Conservation (phyloP, 2,888 invertebrate species). For the Xestobium rufovillosum region DNA sequence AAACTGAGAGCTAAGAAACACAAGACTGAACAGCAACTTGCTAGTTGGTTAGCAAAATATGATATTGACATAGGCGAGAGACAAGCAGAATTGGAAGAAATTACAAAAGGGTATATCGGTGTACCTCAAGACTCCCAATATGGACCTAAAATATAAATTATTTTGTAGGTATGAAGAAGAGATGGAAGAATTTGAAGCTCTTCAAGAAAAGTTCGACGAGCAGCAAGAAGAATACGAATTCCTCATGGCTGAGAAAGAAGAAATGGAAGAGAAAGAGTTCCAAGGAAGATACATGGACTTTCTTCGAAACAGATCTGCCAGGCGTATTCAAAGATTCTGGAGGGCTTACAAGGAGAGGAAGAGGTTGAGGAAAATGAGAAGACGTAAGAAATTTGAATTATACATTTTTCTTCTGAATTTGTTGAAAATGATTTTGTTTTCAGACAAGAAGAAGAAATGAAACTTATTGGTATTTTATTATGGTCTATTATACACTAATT, state of each 20-base stretch:
- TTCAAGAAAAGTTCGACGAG: constrained; percentile 44
- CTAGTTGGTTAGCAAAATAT: constrained; percentile 51
- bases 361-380: constrained; percentile 21
- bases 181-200: constrained; percentile 38
- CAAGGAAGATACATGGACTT: constrained; percentile 42
- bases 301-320: constrained; percentile 31
- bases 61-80: constrained; percentile 51
- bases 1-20: constrained; percentile 46
- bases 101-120: constrained; percentile 9
- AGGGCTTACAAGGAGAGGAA: constrained; percentile 26
- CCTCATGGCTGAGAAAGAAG: constrained; percentile 43
- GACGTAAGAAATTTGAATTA: too few species aligned
- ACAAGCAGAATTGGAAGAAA: constrained; percentile 47
- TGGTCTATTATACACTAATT: too few species aligned
- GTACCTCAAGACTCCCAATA: neutral
- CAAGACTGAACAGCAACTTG: constrained; percentile 50
- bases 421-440: too few species aligned
- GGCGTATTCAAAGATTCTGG: constrained; percentile 40
- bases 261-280: constrained; percentile 33
- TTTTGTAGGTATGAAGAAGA: constrained; percentile 46
- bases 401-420: too few species aligned
- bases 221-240: constrained; percentile 47
- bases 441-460: too few species aligned
- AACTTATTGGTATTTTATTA: too few species aligned
- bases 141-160: too few species aligned